These are phyloP conservation scores for Chiloscyllium punctatum DNA, from an alignment of 2,797 vertebrate genomes.

Conservation along the genomic window DNA sequence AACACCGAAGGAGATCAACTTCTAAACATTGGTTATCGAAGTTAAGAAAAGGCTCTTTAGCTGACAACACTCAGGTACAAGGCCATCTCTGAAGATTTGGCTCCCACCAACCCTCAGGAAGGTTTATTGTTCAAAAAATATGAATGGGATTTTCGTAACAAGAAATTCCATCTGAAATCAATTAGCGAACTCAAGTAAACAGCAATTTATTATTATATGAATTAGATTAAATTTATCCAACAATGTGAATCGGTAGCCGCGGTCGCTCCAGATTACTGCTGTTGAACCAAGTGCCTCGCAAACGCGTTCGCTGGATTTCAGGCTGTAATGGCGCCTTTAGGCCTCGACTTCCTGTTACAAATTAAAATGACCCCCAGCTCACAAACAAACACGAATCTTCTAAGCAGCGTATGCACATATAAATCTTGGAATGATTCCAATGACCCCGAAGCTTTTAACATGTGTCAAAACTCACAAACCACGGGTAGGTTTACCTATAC, in stretches of 20 bases:
- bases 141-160: not conserved
- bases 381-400: not conserved
- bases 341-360: constrained; percentile 21
- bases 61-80: not conserved
- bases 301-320: not conserved
- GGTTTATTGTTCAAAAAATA: not conserved
- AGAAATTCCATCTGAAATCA: not conserved
- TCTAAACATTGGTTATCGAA: not conserved
- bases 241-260: not conserved
- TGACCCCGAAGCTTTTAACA: not conserved
- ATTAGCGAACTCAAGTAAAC: not conserved
- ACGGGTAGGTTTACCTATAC: constrained; percentile 26
- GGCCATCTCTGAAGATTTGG: not conserved
- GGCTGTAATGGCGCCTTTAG: constrained; percentile 34
- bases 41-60: not conserved
- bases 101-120: not conserved
- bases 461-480: constrained; percentile 22
- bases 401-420: not conserved
- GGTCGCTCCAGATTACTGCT: not conserved
- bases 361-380: not conserved
- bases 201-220: not conserved
- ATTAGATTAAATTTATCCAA: not conserved
- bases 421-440: not conserved
- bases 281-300: not conserved
- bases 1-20: constrained; percentile 24